Conservation (phyloP, 1,140 invertebrate species). For the Caerostris extrusa region DNA sequence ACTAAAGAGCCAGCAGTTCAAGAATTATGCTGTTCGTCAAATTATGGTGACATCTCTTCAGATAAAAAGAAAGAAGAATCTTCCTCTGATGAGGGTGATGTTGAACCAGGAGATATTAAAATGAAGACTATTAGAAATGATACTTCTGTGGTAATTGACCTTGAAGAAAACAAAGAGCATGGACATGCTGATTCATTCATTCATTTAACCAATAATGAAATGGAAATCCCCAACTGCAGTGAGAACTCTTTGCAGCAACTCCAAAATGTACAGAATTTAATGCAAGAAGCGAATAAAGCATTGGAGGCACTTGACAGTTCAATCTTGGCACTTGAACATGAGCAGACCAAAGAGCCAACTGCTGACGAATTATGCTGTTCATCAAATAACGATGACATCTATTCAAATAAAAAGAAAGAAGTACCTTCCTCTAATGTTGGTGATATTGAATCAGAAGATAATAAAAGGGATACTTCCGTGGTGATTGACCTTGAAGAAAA, state of each 20-base stretch:
- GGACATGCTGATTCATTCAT: not conserved
- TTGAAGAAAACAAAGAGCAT: not conserved
- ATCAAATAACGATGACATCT: not conserved
- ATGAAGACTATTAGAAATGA: not conserved
- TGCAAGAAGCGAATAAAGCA: constrained; percentile 17
- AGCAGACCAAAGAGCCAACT: not conserved
- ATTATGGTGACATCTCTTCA: not conserved
- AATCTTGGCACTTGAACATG: not conserved
- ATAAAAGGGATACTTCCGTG: not conserved
- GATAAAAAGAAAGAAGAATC: not conserved
- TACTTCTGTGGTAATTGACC: not conserved
- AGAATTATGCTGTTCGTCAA: constrained; percentile 13
- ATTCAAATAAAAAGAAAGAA: not conserved
- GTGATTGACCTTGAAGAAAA: not conserved
- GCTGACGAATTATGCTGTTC: constrained; percentile 28
- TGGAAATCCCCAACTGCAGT: not conserved
- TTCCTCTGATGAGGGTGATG: not conserved
- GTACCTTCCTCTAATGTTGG: not conserved
- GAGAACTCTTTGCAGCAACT: not conserved
- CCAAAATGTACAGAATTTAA: constrained; percentile 18
- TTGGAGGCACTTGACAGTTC: constrained; percentile 1
- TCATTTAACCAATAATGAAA: not conserved
- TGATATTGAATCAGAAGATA: not conserved
- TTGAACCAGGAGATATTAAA: not conserved
- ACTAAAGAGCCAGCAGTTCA: not conserved